Evolutionary conservation across 2,888 invertebrate genomes (phyloP).

Genomic region (Scelioninae gen. 1): DNA sequence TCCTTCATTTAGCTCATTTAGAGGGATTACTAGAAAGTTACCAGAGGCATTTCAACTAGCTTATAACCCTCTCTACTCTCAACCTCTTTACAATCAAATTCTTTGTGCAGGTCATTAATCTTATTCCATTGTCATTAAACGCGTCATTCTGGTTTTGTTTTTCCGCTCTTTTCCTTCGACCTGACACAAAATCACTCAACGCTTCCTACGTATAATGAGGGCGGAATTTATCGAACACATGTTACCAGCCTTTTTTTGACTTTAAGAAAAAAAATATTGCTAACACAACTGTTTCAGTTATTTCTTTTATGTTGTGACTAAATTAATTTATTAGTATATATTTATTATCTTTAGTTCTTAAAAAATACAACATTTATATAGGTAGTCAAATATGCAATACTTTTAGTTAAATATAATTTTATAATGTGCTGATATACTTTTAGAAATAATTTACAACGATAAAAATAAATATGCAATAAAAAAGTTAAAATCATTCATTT

Average conservation of each 20-base stretch:
- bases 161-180: slow-evolving; percentile 24
- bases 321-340: too few relatives aligned
- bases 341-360: too few relatives aligned
- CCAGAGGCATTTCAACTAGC: slow-evolving; percentile 39
- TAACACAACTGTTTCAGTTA: too few relatives aligned
- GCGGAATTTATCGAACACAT: slow-evolving; percentile 44
- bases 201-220: slow-evolving; percentile 20
- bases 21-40: slow-evolving; percentile 35
- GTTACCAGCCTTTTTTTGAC: slow-evolving; percentile 29
- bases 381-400: too few relatives aligned
- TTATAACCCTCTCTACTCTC: neutral
- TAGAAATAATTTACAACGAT: too few relatives aligned
- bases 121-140: slow-evolving; percentile 46
- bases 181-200: slow-evolving; percentile 39
- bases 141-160: slow-evolving; percentile 40
- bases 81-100: slow-evolving; percentile 52
- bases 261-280: too few relatives aligned
- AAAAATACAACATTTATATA: too few relatives aligned
- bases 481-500: too few relatives aligned
- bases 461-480: too few relatives aligned
- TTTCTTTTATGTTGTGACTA: too few relatives aligned
- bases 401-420: too few relatives aligned
- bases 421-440: too few relatives aligned
- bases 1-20: slow-evolving; percentile 38
- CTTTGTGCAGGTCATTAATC: slow-evolving; percentile 45